phyloP scores from a whole-genome alignment of 2,113 vertebrate species.

The Callaeas wilsoni region DNA sequence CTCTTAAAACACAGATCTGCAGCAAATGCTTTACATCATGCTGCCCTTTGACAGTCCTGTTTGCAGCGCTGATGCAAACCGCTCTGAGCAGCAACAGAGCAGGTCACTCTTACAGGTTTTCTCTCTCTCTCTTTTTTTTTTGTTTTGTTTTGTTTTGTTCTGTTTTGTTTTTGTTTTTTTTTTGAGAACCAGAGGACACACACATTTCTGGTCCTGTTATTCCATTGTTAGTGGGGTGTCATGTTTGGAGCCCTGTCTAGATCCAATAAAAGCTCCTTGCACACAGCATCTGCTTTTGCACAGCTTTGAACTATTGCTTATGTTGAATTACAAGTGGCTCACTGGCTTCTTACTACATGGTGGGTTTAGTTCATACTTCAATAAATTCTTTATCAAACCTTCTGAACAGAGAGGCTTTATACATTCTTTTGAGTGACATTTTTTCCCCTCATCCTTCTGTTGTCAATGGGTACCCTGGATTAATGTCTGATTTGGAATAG shows the following conservation, averaged over 20 bases:
- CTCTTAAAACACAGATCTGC: not conserved
- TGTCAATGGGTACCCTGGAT: not conserved
- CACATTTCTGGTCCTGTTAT: rapidly evolving
- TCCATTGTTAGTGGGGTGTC: not conserved
- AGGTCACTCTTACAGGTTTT: not conserved
- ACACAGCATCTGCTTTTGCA: not conserved
- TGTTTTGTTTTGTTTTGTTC: no score
- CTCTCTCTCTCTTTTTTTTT: no score
- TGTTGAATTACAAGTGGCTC: not conserved
- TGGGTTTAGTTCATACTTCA: not conserved
- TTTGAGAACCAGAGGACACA: not conserved
- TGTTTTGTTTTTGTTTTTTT: no score
- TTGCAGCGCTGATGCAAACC: not conserved
- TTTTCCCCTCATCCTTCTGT: not conserved
- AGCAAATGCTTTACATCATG: not conserved
- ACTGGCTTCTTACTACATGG: not conserved
- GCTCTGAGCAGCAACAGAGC: not conserved
- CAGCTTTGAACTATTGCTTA: not conserved
- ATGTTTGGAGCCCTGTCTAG: rapidly evolving
- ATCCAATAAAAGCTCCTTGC: not conserved
- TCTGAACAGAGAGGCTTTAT: not conserved
- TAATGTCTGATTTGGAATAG: not conserved
- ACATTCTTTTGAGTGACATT: not conserved
- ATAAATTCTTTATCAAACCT: not conserved
- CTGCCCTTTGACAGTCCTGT: not conserved